Conservation (phyloP, 1,140 invertebrate species). For the Drosophila sucinea region DNA sequence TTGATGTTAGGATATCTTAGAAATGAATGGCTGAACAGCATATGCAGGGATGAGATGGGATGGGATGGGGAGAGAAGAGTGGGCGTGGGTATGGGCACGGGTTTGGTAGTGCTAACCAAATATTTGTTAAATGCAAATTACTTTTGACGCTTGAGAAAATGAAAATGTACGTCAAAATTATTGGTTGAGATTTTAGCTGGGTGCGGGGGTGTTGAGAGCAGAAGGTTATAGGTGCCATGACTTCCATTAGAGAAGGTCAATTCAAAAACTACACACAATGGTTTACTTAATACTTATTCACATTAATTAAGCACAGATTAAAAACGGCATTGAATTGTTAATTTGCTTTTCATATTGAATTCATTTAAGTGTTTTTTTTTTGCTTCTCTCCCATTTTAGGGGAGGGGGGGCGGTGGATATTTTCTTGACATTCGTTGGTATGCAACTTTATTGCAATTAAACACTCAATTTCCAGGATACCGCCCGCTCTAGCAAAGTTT, state of each 20-base stretch:
- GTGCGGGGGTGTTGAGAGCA: too few relatives aligned
- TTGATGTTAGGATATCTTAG: slow-evolving; percentile 60
- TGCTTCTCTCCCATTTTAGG: neutral
- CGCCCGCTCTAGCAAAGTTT: neutral
- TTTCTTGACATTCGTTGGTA: slow-evolving; percentile 7
- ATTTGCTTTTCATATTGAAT: neutral
- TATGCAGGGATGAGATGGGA: neutral
- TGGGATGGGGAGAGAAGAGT: neutral
- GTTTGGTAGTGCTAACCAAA: slow-evolving; percentile 42
- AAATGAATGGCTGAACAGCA: slow-evolving; percentile 10
- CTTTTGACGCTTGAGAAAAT: slow-evolving; percentile 72
- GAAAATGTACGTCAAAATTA: slow-evolving; percentile 66
- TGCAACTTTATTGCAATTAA: slow-evolving; percentile 14
- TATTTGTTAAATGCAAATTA: slow-evolving; percentile 79
- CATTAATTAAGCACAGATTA: neutral
- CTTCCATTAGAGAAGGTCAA: neutral
- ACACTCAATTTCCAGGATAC: slow-evolving; percentile 9
- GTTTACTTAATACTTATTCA: neutral
- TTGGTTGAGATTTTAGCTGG: slow-evolving; percentile 42
- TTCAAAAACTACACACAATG: neutral
- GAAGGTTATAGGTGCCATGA: too few relatives aligned
- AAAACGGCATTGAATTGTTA: neutral
- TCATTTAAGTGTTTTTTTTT: neutral
- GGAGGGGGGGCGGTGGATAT: slow-evolving; percentile 30
- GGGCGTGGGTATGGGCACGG: neutral